These are phyloP conservation scores for Scophthalmus maximus DNA, from an alignment of 2,113 vertebrate genomes.

Conservation along the genomic window DNA sequence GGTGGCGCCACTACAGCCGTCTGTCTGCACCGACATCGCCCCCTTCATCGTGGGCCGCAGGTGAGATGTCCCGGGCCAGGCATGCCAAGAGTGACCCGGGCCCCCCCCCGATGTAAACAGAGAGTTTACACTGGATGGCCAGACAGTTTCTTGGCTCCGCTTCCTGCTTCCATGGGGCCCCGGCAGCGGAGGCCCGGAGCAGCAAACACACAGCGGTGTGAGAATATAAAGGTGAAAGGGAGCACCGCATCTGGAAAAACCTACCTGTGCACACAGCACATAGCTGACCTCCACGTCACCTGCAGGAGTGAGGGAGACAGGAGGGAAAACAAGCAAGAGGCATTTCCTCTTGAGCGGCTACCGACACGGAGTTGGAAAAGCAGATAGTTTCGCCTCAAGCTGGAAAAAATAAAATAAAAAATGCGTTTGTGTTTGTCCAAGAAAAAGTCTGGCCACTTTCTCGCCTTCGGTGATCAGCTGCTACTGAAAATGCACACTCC, in stretches of 20 bases:
- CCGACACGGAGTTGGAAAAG: slow-evolving; percentile 32
- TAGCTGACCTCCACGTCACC: slow-evolving; percentile 33
- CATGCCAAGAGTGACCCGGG: slow-evolving; percentile 66
- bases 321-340: not conserved
- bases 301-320: not conserved
- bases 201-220: slow-evolving; percentile 53
- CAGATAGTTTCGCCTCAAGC: slow-evolving; percentile 11
- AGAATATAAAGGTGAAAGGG: slow-evolving; percentile 48
- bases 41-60: slow-evolving; percentile 62
- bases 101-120: slow-evolving; percentile 68
- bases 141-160: slow-evolving; percentile 73
- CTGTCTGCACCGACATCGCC: slow-evolving; percentile 30
- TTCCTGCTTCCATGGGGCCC: slow-evolving; percentile 45
- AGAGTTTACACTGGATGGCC: slow-evolving; percentile 75
- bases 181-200: slow-evolving; percentile 21
- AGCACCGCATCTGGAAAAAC: slow-evolving; percentile 56
- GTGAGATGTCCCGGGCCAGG: slow-evolving; percentile 60
- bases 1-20: not conserved
- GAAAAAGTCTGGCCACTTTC: not conserved
- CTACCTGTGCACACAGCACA: slow-evolving; percentile 40
- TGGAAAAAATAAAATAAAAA: slow-evolving; percentile 17
- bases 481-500: not conserved
- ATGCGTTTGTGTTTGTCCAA: not conserved
- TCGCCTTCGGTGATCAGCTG: not conserved
- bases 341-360: slow-evolving; percentile 37